Evolutionary conservation across 2,113 vertebrate species (phyloP), one percentile per base, ranked within the genome.

Genomic region (Nicator chloris): DNA sequence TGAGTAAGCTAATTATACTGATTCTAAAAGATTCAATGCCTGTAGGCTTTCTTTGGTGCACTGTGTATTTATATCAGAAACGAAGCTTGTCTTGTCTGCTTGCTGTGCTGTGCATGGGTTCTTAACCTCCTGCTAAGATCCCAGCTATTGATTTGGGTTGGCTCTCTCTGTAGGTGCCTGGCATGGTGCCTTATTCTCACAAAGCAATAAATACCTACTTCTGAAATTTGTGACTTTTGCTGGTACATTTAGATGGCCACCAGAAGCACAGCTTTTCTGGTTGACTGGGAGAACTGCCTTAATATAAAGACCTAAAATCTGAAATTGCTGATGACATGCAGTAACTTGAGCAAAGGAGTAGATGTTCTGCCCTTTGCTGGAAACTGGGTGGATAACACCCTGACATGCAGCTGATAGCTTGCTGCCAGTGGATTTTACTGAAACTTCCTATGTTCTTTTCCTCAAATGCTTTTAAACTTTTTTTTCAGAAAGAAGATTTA

Each of bases 61-160:
- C 47, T 90, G 53, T 80, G 84, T 85, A 90, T 91, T 86, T 95
- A 40, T 96, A 90, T 64, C 64, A 92, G 64, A 90, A 94, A 93
- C 51, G 47, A 83, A 81, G 64, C 24, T 92, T 90, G 87, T 85
- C 89, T 91, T 92, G 84, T 96, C 87, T 88, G 35, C 87, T 90
- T 92, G 80, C 92, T 96, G 90, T 88, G 92, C 93, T 80, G 76
- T 92, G 86, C n/a, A 30, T 90, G 71, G 68, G 90, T 90, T 85
- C 87, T 94, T 90, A 91, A 92, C 78, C 93, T 95, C 93, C 95
- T 82, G 95, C 92, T 95, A 95, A 82, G 94, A 90, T 95, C 35
- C 39, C 51, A 83, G 90, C 85, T 81, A 96, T 94, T 78, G 95
- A 96, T 95, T 96, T 92, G 85, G 75, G 71, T 63, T 90, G 78